Percentiles rank a stretch among this genome's conserved stretches.
phyloP scores from a whole-genome alignment of 37 sponge, comb jelly and placozoan genomes.

The Haliclona indistincta region DNA sequence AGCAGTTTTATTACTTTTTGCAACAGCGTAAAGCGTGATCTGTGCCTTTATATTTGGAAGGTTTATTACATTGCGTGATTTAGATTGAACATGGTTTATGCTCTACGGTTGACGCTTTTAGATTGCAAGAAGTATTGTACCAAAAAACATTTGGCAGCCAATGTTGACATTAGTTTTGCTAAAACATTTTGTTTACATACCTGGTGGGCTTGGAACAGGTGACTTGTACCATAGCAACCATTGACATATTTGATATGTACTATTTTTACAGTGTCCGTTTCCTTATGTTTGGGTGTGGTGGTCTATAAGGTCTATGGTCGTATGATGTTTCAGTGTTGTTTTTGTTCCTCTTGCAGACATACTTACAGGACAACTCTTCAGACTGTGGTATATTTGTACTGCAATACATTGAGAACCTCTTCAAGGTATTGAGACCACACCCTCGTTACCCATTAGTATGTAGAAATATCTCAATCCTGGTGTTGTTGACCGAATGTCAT shows the following conservation, averaged over 20 bases:
- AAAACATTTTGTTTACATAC: too few relatives aligned
- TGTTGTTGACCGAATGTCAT: too few relatives aligned
- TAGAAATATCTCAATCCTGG: too few relatives aligned
- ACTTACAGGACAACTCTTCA: constrained; percentile 80
- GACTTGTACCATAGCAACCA: not conserved
- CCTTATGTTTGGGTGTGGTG: not conserved
- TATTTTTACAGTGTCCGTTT: not conserved
- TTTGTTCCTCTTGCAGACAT: constrained; percentile 61
- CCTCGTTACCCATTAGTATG: not conserved
- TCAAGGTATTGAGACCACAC: constrained; percentile 31
- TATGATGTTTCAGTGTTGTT: not conserved
- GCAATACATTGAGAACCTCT: constrained; percentile 82
- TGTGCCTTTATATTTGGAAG: too few relatives aligned
- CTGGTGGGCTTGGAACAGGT: not conserved
- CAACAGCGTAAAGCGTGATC: too few relatives aligned
- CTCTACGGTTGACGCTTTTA: too few relatives aligned
- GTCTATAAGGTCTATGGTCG: not conserved
- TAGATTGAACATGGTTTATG: too few relatives aligned
- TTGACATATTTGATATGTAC: not conserved
- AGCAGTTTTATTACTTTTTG: not conserved
- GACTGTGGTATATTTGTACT: constrained; percentile 92
- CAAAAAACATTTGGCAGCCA: too few relatives aligned
- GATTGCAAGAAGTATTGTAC: too few relatives aligned
- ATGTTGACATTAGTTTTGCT: too few relatives aligned
- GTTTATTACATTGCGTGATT: too few relatives aligned